phyloP scores from a whole-genome alignment of 2,888 invertebrate species.

The Amiota communis region DNA sequence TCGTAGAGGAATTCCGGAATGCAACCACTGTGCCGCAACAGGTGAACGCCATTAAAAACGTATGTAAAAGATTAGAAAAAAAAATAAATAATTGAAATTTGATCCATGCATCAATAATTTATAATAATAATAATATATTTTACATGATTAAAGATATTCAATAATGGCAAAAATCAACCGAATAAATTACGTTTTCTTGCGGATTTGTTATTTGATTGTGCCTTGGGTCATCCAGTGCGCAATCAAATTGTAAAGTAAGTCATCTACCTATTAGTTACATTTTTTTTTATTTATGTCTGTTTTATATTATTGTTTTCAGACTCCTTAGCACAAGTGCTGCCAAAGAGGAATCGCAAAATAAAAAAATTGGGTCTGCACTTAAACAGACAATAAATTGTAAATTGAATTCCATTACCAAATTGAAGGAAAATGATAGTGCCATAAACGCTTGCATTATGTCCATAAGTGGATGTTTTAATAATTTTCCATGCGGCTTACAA shows the following conservation, averaged over 20 bases:
- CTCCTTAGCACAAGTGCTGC: constrained; percentile 45
- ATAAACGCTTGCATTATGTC: constrained; percentile 63
- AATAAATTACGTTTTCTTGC: constrained; percentile 64
- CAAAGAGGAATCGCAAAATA: constrained; percentile 40
- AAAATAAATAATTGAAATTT: not conserved
- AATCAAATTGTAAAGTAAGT: constrained; percentile 70
- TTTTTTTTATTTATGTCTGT: not conserved
- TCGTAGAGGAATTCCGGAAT: constrained; percentile 43
- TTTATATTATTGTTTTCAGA: constrained; percentile 33
- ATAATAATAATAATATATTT: not conserved
- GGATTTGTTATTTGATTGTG: constrained; percentile 67
- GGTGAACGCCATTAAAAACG: constrained; percentile 59
- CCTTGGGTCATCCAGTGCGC: constrained; percentile 72
- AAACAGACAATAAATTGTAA: constrained; percentile 49
- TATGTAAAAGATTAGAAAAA: constrained; percentile 37
- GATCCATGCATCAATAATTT: too few species aligned
- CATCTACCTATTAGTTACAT: not conserved
- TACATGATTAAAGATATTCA: constrained; percentile 45
- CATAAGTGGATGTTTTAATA: constrained; percentile 67
- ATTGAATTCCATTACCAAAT: constrained; percentile 43
- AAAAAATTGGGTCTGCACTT: constrained; percentile 50
- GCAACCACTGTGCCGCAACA: constrained; percentile 59
- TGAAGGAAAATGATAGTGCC: constrained; percentile 43
- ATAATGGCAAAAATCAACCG: constrained; percentile 47
- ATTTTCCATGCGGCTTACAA: constrained; percentile 68